Evolutionary conservation across 2,113 vertebrate genomes (phyloP), one percentile per base, ranked within the genome.

Genomic region (Vicugna pacos): DNA sequence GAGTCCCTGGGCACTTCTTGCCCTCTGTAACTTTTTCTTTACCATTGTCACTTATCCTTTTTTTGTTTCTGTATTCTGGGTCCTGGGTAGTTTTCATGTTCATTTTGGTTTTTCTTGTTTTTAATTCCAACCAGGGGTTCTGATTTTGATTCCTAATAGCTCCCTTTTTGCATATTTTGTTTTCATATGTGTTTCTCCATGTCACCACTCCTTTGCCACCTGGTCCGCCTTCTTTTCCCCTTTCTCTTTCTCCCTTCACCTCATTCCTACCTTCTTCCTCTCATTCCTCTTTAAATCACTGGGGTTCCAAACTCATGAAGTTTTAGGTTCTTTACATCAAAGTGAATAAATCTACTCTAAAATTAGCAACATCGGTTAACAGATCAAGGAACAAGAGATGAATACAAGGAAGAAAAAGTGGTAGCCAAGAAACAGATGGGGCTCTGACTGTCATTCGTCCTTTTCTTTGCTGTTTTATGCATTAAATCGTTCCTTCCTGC

Each of bases 301-400:
- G 15, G 32, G 26, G 35, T 19, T 90, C 77, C 67, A 91, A 83
- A 42, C 16, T 89, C 54, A 97, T 80, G 92, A 65, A 17, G n/a
- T 65, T 69, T 83, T 64, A 75, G 38, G n/a, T 52, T 85, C 48
- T 70, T 69, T 56, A 35, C 50, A n/a, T 81, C 11, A 76, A 83
- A 95, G 81, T 70, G 64, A 95, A 76, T n/a, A 50, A 62, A 77
- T 48, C 1, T 89, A 6, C 70, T 94, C 42, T 67, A 93, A 75
- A 94, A 84, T 83, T 75, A 95, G n/a, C 65, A 73, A 19, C 38
- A 56, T n/a, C 8, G 20, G 32, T 80, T 95, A 64, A 73, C 32
- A 92, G 64, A 64, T 80, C 12, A 80, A 19, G 38, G 26, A 28
- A 69, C 42, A 58, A 87, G 96, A 89, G 73, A 50, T 80, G 24